phyloP scores from a whole-genome alignment of 2,113 vertebrate genomes.

The Osmerus mordax region DNA sequence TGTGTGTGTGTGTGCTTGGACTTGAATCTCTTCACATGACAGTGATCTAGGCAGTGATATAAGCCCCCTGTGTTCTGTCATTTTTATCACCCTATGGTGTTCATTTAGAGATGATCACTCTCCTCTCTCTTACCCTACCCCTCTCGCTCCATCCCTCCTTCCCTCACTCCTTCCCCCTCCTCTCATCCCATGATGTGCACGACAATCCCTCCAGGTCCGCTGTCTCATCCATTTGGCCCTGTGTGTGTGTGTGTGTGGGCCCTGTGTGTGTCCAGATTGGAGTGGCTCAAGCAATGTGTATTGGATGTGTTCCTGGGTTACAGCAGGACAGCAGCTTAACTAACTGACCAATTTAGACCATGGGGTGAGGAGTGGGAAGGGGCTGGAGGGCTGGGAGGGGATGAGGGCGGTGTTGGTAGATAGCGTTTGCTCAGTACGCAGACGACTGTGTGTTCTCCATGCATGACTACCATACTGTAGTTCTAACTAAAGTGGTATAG shows the following conservation, averaged over 20 bases:
- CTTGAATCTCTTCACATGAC: background rate
- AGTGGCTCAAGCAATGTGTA: slow-evolving; percentile 38
- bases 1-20: background rate
- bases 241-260: background rate
- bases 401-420: background rate
- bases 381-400: background rate
- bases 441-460: too few species aligned
- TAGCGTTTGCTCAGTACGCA: too few species aligned
- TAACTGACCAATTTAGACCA: slow-evolving; percentile 23
- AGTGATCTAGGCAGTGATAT: background rate
- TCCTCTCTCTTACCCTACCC: slow-evolving; percentile 21
- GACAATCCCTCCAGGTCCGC: background rate
- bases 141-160: background rate
- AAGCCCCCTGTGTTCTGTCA: background rate
- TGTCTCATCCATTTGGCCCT: slow-evolving; percentile 32
- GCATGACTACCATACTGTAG: too few species aligned
- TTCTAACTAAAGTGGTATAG: too few species aligned
- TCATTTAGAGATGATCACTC: slow-evolving; percentile 10
- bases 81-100: background rate
- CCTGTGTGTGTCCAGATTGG: slow-evolving; percentile 22
- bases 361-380: background rate
- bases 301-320: slow-evolving; percentile 46
- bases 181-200: background rate
- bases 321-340: slow-evolving; percentile 34
- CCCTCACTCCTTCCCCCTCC: slow-evolving; percentile 2